phyloP scores from a whole-genome alignment of 2,797 vertebrate species.

The Pteropus rufus region DNA sequence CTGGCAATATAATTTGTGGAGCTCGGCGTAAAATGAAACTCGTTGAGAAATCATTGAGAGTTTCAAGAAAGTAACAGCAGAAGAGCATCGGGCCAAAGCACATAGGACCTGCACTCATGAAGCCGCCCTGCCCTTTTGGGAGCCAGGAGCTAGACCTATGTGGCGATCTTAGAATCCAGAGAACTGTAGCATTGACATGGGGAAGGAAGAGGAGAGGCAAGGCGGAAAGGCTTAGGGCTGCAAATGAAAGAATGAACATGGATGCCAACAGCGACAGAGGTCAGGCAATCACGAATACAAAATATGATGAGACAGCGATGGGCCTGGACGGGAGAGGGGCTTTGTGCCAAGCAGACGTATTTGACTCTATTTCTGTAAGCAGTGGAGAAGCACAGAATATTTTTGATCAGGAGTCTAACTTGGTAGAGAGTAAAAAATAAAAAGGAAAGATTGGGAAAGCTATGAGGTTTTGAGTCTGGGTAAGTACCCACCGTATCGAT shows the following conservation, averaged over 20 bases:
- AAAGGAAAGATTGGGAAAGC: not conserved
- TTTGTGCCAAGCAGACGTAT: not conserved
- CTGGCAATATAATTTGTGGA: not conserved
- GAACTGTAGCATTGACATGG: not conserved
- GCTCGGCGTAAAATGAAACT: not conserved
- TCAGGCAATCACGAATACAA: not conserved
- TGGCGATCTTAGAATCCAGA: not conserved
- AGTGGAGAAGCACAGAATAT: not conserved
- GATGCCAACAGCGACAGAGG: not conserved
- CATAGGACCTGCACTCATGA: accelerated
- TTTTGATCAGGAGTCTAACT: not conserved
- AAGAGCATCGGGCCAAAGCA: no score
- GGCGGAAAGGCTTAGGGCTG: not conserved
- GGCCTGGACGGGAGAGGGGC: not conserved
- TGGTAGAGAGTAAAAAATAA: not conserved
- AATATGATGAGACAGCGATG: not conserved
- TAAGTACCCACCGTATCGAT: not conserved
- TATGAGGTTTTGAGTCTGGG: not conserved
- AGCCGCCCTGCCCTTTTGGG: not conserved
- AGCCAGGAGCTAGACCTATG: not conserved
- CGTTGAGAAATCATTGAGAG: not conserved
- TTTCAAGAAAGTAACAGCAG: not conserved
- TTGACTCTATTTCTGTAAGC: not conserved
- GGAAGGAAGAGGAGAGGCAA: not conserved
- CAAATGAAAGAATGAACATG: not conserved